Conservation (phyloP, 2,888 invertebrate genomes). For the Altica lythri region DNA sequence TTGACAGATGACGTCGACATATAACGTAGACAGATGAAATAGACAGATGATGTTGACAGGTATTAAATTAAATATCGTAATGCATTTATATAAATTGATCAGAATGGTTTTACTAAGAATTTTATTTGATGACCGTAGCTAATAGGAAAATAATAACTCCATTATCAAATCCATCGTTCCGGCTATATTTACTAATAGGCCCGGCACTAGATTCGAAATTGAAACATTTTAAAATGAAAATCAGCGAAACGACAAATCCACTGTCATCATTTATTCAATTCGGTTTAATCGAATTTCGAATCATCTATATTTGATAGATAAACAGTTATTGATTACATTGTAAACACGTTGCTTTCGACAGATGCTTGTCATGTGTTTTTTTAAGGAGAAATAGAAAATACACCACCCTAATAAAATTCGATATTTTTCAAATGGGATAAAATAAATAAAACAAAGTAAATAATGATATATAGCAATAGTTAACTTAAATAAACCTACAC, state of each 20-base stretch:
- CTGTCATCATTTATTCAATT: conserved; percentile 42
- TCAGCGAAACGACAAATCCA: conserved; percentile 32
- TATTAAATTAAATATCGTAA: too few species aligned
- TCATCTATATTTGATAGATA: conserved; percentile 42
- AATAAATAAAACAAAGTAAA: too few species aligned
- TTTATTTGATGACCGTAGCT: conserved; percentile 18
- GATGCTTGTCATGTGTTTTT: conserved; percentile 37
- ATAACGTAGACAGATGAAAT: too few species aligned
- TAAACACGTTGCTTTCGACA: conserved; percentile 40
- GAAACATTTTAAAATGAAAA: conserved; percentile 39
- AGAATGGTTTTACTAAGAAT: too few species aligned
- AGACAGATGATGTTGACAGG: too few species aligned
- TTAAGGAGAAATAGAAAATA: conserved; percentile 24
- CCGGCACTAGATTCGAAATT: conserved; percentile 35
- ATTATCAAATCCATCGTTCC: conserved; percentile 41
- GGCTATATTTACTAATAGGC: conserved; percentile 37
- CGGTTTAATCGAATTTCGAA: conserved; percentile 44
- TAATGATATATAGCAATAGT: too few species aligned
- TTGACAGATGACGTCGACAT: too few species aligned
- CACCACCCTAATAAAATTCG: too few species aligned
- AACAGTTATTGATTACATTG: conserved; percentile 34
- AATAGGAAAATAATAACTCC: conserved; percentile 34
- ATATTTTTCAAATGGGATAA: too few species aligned
- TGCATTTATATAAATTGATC: too few species aligned
- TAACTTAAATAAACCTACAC: too few species aligned